Percentiles rank a stretch among this genome's conserved stretches.
Conservation (phyloP, 2,797 vertebrate species). For the Pantherophis alleghaniensis region DNA sequence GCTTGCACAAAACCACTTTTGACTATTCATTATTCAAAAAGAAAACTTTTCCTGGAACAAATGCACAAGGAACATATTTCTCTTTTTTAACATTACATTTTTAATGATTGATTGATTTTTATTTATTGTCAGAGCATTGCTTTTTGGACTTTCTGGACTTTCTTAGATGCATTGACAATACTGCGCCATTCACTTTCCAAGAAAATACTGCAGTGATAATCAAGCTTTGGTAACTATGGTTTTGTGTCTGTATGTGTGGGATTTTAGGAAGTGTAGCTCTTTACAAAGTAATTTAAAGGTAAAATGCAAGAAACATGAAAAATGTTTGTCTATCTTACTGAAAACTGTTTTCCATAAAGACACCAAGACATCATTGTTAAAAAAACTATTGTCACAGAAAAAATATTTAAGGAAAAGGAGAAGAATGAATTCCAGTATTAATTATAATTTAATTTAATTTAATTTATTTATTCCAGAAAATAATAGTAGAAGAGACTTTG, state of each 20-base stretch:
- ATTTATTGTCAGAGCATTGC: not conserved
- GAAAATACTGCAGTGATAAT: not conserved
- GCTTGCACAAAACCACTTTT: not conserved
- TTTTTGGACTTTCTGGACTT: not conserved
- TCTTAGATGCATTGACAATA: not conserved
- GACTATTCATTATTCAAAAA: not conserved
- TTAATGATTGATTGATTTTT: not conserved
- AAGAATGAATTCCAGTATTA: not conserved
- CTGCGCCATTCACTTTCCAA: not conserved
- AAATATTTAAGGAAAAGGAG: not conserved
- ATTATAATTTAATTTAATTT: not conserved
- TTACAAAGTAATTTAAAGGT: not conserved
- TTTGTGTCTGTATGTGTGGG: not conserved
- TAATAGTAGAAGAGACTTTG: not conserved
- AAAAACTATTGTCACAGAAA: not conserved
- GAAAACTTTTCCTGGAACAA: not conserved
- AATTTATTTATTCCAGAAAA: rapidly evolving
- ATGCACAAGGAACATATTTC: not conserved
- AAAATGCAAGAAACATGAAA: not conserved
- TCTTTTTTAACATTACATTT: not conserved
- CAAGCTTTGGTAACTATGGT: not conserved
- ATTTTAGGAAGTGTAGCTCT: not conserved
- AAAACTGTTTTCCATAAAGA: not conserved
- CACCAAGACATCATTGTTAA: not conserved
- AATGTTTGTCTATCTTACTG: not conserved